Evolutionary conservation across 2,113 vertebrate genomes (phyloP).

Genomic region (Thamnaconus septentrionalis): DNA sequence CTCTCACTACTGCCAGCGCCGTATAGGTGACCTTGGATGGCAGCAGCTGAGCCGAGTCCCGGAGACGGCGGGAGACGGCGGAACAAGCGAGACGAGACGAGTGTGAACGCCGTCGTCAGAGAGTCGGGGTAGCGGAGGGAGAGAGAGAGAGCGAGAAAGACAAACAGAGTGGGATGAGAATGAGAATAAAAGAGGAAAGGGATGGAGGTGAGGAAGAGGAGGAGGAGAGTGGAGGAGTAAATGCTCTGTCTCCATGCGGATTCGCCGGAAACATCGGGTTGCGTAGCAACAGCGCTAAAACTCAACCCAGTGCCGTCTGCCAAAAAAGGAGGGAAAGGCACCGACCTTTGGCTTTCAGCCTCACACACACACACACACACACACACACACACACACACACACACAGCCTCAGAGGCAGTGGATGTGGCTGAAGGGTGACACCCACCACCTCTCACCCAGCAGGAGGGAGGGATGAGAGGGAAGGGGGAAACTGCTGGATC

Average conservation of each 20-base stretch:
- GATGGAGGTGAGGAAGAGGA: not conserved
- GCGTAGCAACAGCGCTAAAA: conserved; percentile 48
- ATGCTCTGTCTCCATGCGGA: conserved; percentile 12
- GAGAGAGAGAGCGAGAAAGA: not conserved
- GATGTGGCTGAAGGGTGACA: conserved; percentile 1
- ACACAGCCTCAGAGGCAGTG: not conserved
- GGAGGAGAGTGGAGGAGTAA: conserved; percentile 11
- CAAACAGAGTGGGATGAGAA: not conserved
- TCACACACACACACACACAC: conserved; percentile 7
- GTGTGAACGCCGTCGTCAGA: not conserved
- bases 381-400: conserved; percentile 7
- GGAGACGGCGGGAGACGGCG: not conserved
- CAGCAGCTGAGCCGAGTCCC: conserved; percentile 27
- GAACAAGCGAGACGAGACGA: not conserved
- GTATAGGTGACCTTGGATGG: conserved; percentile 34
- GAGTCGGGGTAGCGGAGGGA: not conserved
- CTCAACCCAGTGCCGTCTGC: conserved; percentile 20
- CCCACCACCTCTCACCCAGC: no score
- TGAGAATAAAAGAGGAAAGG: not conserved
- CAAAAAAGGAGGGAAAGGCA: conserved; percentile 9
- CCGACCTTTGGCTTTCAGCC: not conserved
- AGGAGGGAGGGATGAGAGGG: no score
- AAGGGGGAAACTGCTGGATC: no score
- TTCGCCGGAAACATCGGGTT: conserved; percentile 17
- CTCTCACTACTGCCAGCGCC: conserved; percentile 9